A percentile compares a stretch with the other conserved stretches of the same genome.
Conservation (phyloP, 2,888 invertebrate genomes). For the Pristionchus entomophagus region DNA sequence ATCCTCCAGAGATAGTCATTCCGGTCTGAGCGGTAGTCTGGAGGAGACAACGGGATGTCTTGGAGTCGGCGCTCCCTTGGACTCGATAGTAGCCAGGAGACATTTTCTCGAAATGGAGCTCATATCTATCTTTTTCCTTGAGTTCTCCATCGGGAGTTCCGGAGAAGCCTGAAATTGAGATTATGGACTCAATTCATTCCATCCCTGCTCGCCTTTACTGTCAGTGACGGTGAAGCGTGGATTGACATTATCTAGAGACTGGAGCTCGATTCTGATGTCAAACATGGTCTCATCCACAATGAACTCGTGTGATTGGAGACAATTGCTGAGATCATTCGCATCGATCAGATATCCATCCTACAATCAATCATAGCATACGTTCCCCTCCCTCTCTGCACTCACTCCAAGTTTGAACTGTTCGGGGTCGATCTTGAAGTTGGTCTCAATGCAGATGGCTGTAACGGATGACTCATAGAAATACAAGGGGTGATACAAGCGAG, state of each 20-base stretch:
- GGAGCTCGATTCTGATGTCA: constrained; percentile 33
- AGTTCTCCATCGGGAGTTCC: neutral
- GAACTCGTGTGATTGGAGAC: constrained; percentile 52
- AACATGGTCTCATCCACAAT: constrained; percentile 62
- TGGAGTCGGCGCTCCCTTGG: too few species aligned
- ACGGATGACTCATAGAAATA: neutral
- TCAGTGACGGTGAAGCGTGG: neutral
- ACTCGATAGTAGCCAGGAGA: neutral
- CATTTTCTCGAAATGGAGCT: neutral
- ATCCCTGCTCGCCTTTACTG: neutral
- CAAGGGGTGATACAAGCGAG: too few species aligned
- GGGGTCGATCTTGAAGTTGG: neutral
- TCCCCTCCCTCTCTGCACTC: neutral
- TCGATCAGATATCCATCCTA: constrained; percentile 51
- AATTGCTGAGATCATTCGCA: constrained; percentile 56
- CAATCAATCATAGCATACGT: neutral
- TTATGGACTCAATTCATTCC: neutral
- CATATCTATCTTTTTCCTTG: neutral
- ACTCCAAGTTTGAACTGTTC: neutral
- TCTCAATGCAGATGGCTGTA: constrained; percentile 21
- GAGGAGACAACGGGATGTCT: neutral
- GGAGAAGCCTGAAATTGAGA: neutral
- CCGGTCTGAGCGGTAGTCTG: neutral
- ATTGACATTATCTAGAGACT: neutral
- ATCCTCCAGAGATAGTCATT: constrained; percentile 40